phyloP scores from a whole-genome alignment of 2,797 vertebrate species.

The Limnodromus scolopaceus region DNA sequence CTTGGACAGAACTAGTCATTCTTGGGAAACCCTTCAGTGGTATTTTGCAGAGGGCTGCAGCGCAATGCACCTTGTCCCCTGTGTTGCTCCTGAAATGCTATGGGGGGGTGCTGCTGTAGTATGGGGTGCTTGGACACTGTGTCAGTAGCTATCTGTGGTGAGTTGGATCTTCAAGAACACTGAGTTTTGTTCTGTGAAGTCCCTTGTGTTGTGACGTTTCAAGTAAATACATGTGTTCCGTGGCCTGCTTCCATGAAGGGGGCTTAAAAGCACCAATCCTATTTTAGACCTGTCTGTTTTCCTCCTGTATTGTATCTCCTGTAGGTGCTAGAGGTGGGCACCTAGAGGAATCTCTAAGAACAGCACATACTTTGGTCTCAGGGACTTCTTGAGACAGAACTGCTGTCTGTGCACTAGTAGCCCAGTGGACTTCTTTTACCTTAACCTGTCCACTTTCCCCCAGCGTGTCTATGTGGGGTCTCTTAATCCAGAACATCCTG shows the following conservation, averaged over 20 bases:
- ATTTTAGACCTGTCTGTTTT: background rate
- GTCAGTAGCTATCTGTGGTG: background rate
- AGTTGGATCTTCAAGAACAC: background rate
- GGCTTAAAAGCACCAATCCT: background rate
- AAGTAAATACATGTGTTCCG: background rate
- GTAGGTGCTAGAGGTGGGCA: background rate
- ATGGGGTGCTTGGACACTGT: background rate
- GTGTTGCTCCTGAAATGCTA: background rate
- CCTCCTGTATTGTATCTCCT: fast-evolving
- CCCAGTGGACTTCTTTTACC: background rate
- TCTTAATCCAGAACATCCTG: background rate
- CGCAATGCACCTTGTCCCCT: background rate
- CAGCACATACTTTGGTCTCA: background rate
- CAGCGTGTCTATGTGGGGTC: background rate
- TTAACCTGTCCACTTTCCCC: background rate
- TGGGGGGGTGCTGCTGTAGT: background rate
- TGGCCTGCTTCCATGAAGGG: background rate
- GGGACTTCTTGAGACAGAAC: background rate
- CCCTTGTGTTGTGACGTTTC: background rate
- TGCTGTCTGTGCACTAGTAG: background rate
- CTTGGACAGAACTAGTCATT: background rate
- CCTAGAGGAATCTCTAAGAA: background rate
- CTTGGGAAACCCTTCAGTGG: background rate
- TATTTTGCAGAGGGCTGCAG: background rate
- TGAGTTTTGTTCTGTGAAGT: background rate